Conservation (phyloP, 2,113 vertebrate genomes). For the Saccopteryx leptura region DNA sequence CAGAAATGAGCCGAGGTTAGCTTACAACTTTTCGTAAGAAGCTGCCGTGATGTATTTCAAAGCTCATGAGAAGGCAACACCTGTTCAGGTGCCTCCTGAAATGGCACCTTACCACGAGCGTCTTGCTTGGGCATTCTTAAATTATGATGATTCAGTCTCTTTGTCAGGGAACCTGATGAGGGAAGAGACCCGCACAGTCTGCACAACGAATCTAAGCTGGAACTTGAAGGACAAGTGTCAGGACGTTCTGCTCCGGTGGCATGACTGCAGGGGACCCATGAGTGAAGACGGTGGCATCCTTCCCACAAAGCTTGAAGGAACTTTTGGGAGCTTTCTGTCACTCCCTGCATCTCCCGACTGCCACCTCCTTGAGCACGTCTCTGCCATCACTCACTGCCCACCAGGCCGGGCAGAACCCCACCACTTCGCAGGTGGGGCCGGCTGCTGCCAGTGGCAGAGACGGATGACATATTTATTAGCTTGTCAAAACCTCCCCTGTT, state of each 20-base stretch:
- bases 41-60: neutral
- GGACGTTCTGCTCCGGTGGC: fast-evolving
- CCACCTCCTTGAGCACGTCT: neutral
- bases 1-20: neutral
- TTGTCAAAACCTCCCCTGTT: conserved; percentile 95
- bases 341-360: neutral
- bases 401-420: conserved; percentile 88
- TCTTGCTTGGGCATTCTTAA: neutral
- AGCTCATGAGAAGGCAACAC: neutral
- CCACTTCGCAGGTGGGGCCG: conserved; percentile 92
- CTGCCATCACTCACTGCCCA: conserved; percentile 86
- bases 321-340: neutral
- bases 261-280: neutral
- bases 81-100: neutral
- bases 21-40: conserved; percentile 54
- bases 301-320: neutral
- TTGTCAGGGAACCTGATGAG: neutral
- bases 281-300: neutral
- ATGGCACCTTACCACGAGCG: neutral
- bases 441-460: conserved; percentile 94
- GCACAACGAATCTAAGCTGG: fast-evolving
- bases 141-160: neutral
- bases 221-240: neutral
- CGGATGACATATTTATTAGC: conserved; percentile 98
- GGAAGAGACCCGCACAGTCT: fast-evolving